phyloP scores from a whole-genome alignment of 2,888 invertebrate species.

The Amphimallon solstitiale region DNA sequence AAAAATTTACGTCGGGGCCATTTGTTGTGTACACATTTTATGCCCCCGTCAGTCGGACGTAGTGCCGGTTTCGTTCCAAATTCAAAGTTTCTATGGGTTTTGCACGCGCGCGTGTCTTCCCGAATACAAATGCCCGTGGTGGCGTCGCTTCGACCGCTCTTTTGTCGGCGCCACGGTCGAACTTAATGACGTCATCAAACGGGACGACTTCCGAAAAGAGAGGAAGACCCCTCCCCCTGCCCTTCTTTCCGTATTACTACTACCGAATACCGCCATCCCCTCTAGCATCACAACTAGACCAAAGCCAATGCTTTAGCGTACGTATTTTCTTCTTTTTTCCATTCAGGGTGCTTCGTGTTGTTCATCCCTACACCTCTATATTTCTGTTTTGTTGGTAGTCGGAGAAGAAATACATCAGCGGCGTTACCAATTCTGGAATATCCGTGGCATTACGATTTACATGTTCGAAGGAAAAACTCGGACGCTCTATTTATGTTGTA shows the following conservation, averaged over 20 bases:
- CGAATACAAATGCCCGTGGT: constrained; percentile 58
- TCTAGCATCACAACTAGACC: too few species aligned
- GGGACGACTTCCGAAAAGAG: constrained; percentile 57
- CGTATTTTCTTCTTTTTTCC: background rate
- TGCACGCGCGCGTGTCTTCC: constrained; percentile 52
- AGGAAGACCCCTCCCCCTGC: constrained; percentile 47
- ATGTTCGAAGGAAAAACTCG: too few species aligned
- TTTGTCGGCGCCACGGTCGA: constrained; percentile 55
- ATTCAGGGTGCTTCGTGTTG: background rate
- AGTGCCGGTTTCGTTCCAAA: constrained; percentile 49
- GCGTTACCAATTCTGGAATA: too few species aligned
- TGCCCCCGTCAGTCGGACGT: constrained; percentile 41
- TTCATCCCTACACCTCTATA: too few species aligned
- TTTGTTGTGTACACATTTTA: constrained; percentile 49
- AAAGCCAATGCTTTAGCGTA: too few species aligned
- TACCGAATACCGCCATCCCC: constrained; percentile 1
- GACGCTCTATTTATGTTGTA: too few species aligned
- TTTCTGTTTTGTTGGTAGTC: too few species aligned
- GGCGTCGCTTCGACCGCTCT: constrained; percentile 56
- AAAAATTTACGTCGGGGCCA: constrained; percentile 13
- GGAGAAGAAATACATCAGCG: too few species aligned
- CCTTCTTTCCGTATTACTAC: too few species aligned
- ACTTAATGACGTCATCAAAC: constrained; percentile 59
- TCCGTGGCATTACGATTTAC: too few species aligned
- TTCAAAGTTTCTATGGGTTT: constrained; percentile 54